Conservation (phyloP, 2,113 vertebrate genomes). For the Rhinolophus sinicus region DNA sequence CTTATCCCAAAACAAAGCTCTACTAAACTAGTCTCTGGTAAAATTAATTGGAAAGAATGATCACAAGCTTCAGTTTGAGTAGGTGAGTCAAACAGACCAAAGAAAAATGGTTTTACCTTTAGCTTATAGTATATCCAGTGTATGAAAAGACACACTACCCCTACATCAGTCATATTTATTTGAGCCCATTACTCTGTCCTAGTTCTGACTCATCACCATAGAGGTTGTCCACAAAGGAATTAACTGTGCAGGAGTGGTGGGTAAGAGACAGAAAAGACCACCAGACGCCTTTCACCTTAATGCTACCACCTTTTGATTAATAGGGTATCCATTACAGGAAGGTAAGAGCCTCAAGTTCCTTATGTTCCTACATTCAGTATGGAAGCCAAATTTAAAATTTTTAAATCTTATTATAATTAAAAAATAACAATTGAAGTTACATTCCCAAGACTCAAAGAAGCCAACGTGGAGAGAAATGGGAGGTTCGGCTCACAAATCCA, state of each 20-base stretch:
- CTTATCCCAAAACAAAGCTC: neutral
- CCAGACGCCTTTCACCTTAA: neutral
- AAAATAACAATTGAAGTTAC: slow-evolving; percentile 13
- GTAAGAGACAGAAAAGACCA: neutral
- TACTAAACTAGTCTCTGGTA: slow-evolving; percentile 34
- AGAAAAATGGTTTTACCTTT: neutral
- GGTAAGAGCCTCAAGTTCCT: neutral
- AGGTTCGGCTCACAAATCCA: neutral
- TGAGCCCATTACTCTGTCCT: neutral
- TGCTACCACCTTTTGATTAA: neutral
- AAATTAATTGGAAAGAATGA: neutral
- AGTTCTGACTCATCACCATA: neutral
- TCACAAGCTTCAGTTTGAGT: neutral
- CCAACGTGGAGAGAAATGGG: neutral
- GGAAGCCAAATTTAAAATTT: slow-evolving; percentile 2
- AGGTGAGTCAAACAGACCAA: neutral
- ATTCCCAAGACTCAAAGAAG: neutral
- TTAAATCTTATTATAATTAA: neutral
- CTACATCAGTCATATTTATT: neutral
- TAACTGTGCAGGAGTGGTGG: neutral
- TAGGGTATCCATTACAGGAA: neutral
- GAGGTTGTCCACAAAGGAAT: neutral
- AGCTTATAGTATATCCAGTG: neutral
- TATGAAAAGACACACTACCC: neutral
- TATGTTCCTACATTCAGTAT: neutral